phyloP scores from a whole-genome alignment of 1,140 invertebrate genomes.

The Cecropterus lyciades region DNA sequence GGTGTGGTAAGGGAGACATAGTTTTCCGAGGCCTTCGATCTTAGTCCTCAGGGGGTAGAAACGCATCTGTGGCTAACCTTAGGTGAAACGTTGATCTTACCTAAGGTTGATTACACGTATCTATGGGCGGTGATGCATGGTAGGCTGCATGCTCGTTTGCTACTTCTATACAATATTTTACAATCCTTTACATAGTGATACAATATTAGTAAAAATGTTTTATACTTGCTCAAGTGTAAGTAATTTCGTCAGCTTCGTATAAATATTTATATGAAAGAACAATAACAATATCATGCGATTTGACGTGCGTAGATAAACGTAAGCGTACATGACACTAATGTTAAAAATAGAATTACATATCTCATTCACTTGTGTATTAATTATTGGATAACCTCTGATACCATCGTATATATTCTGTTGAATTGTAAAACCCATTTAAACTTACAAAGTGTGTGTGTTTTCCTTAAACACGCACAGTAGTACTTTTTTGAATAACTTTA shows the following conservation, averaged over 20 bases:
- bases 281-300: constrained; percentile 54
- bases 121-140: too few species aligned
- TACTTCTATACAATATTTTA: too few species aligned
- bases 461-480: too few species aligned
- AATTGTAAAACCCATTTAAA: neutral
- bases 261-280: constrained; percentile 34
- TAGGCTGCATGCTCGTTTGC: too few species aligned
- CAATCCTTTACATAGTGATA: too few species aligned
- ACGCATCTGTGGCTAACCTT: too few species aligned
- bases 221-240: constrained; percentile 4
- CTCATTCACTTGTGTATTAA: constrained; percentile 47
- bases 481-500: too few species aligned
- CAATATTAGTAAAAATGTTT: neutral
- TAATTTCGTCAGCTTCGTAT: constrained; percentile 38
- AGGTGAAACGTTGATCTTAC: too few species aligned
- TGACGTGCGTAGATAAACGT: constrained; percentile 50
- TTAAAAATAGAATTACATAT: constrained; percentile 58
- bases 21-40: too few species aligned
- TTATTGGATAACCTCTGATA: constrained; percentile 59
- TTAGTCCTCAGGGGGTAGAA: too few species aligned
- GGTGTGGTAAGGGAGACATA: too few species aligned
- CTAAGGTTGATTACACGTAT: too few species aligned
- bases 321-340: constrained; percentile 33
- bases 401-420: constrained; percentile 18
- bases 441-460: neutral